A percentile compares a stretch with the other conserved stretches of the same genome.
Conservation (phyloP, 2,113 vertebrate species). For the Gila orcuttii region DNA sequence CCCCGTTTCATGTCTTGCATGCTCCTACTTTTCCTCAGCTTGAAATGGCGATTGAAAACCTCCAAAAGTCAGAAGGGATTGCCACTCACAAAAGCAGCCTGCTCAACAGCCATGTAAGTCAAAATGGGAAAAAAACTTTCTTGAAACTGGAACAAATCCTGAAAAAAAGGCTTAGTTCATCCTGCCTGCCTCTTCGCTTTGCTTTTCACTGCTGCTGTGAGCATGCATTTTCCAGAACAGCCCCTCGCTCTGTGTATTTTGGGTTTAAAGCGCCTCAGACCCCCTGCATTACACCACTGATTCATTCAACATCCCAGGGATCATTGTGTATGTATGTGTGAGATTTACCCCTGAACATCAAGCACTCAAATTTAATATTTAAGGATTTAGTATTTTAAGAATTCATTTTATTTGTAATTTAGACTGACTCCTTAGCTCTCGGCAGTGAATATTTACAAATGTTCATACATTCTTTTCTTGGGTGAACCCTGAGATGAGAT, state of each 20-base stretch:
- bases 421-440: not conserved
- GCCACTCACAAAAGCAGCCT: conserved; percentile 99
- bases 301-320: conserved; percentile 6
- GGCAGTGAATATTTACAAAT: conserved; percentile 19
- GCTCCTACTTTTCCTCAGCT: conserved; percentile 82
- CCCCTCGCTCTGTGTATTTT: conserved; percentile 19
- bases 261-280: not conserved
- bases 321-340: not conserved
- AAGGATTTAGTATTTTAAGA: not conserved
- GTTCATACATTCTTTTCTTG: not conserved
- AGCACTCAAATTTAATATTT: not conserved
- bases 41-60: conserved; percentile 99
- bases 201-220: conserved; percentile 57
- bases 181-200: conserved; percentile 53
- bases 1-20: conserved; percentile 68
- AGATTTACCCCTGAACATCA: not conserved
- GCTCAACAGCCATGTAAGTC: conserved; percentile 99
- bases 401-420: not conserved
- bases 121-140: conserved; percentile 66
- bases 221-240: conserved; percentile 34
- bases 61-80: conserved; percentile 99
- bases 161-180: conserved; percentile 34
- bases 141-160: conserved; percentile 61
- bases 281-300: conserved; percentile 12
- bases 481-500: not conserved